These are phyloP conservation scores for Euphydryas editha DNA, from an alignment of 2,888 invertebrate genomes.

Conservation along the genomic window DNA sequence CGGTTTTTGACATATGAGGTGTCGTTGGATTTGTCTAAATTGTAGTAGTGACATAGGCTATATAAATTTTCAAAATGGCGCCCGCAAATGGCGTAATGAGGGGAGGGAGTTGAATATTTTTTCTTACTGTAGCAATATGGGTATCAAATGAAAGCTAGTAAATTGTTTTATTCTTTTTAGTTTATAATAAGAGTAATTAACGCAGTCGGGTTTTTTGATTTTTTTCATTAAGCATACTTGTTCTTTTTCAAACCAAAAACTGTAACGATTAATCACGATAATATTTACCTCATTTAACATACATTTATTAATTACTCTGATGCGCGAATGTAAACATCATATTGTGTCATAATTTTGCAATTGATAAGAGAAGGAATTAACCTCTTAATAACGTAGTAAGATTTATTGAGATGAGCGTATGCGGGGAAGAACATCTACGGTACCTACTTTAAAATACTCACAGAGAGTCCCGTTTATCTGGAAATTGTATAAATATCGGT, in stretches of 20 bases:
- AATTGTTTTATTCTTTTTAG: too few species aligned
- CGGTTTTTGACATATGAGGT: too few species aligned
- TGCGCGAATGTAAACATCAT: background rate
- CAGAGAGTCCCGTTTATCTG: conserved; percentile 18
- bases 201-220: too few species aligned
- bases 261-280: background rate
- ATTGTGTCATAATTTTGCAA: background rate
- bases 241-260: background rate
- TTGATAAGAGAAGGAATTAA: conserved; percentile 19
- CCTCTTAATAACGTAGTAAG: conserved; percentile 21
- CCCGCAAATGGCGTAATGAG: too few species aligned
- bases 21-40: too few species aligned
- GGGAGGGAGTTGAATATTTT: too few species aligned
- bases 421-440: conserved; percentile 26
- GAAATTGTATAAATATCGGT: conserved; percentile 21
- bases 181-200: too few species aligned
- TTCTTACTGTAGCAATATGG: too few species aligned
- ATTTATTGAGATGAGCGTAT: conserved; percentile 7
- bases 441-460: background rate
- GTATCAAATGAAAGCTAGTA: too few species aligned
- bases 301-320: background rate
- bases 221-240: too few species aligned
- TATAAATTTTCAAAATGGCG: too few species aligned
- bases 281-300: background rate
- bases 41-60: too few species aligned